A percentile compares a stretch with the other conserved stretches of the same genome.
phyloP scores from a whole-genome alignment of 1,140 invertebrate genomes.

The Dreissena polymorpha region DNA sequence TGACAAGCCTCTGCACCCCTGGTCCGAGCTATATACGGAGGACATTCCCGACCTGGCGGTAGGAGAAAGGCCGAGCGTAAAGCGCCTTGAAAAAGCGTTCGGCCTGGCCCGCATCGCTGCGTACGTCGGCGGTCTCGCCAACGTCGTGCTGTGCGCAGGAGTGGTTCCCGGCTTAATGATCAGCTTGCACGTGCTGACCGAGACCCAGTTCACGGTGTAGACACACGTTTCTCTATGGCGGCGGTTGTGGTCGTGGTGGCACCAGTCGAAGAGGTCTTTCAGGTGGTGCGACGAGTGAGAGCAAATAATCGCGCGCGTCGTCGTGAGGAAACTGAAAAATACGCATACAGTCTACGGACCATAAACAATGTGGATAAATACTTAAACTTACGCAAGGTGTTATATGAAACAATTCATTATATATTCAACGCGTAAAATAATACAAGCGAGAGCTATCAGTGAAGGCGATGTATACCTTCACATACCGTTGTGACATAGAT shows the following conservation, averaged over 20 bases:
- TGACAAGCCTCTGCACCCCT: constrained; percentile 78
- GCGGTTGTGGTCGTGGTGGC: constrained; percentile 63
- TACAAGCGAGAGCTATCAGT: too few relatives aligned
- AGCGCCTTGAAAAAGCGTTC: constrained; percentile 64
- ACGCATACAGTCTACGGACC: background rate
- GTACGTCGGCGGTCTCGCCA: constrained; percentile 63
- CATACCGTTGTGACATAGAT: too few relatives aligned
- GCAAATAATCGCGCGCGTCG: constrained; percentile 50
- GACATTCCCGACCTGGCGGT: constrained; percentile 58
- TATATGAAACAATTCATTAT: too few relatives aligned
- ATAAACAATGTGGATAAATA: too few relatives aligned
- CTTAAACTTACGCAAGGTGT: too few relatives aligned
- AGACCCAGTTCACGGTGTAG: constrained; percentile 61
- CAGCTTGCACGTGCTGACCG: constrained; percentile 62
- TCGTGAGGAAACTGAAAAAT: background rate
- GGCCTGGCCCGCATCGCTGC: constrained; percentile 62
- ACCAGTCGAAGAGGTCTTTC: constrained; percentile 65
- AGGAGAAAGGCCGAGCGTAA: constrained; percentile 61
- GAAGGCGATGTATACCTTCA: too few relatives aligned
- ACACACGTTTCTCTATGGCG: constrained; percentile 62
- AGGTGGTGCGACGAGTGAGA: constrained; percentile 54
- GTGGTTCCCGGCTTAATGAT: constrained; percentile 68
- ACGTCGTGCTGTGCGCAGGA: constrained; percentile 57
- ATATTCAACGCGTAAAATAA: too few relatives aligned
- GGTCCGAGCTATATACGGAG: constrained; percentile 72